Evolutionary conservation across 2,113 vertebrate species (phyloP).

Genomic region (Trematomus loennbergii): DNA sequence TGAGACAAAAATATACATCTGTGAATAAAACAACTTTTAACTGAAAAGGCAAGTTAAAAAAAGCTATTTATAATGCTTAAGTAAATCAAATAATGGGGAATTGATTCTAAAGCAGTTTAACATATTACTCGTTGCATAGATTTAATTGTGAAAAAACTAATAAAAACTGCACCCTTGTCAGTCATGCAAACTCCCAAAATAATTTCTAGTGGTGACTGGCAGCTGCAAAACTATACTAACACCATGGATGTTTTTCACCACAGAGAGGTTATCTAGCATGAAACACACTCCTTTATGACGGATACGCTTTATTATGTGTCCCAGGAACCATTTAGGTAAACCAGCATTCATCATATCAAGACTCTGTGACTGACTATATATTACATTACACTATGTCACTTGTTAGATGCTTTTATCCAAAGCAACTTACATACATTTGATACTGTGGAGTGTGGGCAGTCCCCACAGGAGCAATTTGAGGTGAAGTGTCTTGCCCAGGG

Average conservation of each 20-base stretch:
- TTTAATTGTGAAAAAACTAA: background rate
- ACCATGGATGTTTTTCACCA: background rate
- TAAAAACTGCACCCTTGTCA: slow-evolving; percentile 1
- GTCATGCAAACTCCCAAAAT: background rate
- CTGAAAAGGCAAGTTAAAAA: too few relatives aligned
- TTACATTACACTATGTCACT: too few relatives aligned
- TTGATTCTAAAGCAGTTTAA: background rate
- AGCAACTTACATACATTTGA: too few relatives aligned
- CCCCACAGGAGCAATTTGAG: too few relatives aligned
- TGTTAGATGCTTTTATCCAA: too few relatives aligned
- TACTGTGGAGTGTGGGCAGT: too few relatives aligned
- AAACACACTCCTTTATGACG: background rate
- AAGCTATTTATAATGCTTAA: background rate
- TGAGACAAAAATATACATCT: too few relatives aligned
- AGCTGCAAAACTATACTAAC: background rate
- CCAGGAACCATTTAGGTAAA: background rate
- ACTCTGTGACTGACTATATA: background rate
- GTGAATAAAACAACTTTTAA: too few relatives aligned
- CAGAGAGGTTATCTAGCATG: background rate
- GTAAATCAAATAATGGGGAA: background rate
- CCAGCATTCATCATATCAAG: background rate
- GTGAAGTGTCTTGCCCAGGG: too few relatives aligned
- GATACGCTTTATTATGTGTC: background rate
- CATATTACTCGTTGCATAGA: background rate
- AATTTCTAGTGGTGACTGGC: background rate